A percentile compares a stretch with the other conserved stretches of the same genome.
These are phyloP conservation scores for Geotrupes spiniger DNA, from an alignment of 2,888 invertebrate genomes.

Conservation along the genomic window DNA sequence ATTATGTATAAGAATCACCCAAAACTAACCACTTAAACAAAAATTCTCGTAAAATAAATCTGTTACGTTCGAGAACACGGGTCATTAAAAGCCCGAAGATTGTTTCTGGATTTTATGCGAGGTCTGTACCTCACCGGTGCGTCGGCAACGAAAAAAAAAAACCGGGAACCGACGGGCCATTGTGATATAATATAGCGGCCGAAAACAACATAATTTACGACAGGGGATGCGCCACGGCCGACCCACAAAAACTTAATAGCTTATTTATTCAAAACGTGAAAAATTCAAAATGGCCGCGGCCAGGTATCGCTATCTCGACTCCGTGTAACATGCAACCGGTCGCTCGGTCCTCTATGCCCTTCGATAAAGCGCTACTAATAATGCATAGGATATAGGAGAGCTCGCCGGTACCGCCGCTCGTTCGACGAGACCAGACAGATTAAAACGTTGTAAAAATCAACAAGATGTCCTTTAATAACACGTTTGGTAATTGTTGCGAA, in stretches of 20 bases:
- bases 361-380: conserved; percentile 1
- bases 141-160: conserved; percentile 1
- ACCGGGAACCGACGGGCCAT: conserved; percentile 20
- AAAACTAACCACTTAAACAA: no score
- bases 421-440: neutral
- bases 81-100: neutral
- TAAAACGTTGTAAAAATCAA: conserved; percentile 5
- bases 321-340: conserved; percentile 34
- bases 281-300: conserved; percentile 52
- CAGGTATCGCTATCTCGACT: conserved; percentile 31
- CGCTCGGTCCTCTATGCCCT: conserved; percentile 10
- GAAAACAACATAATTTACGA: conserved; percentile 53
- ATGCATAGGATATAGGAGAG: neutral
- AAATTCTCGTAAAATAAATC: no score
- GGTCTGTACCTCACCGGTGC: neutral
- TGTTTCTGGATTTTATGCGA: neutral
- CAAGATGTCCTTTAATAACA: conserved; percentile 2
- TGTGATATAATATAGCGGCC: conserved; percentile 34
- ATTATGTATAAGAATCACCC: no score
- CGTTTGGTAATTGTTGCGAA: neutral
- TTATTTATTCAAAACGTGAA: conserved; percentile 54
- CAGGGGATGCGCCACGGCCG: conserved; percentile 44
- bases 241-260: conserved; percentile 53
- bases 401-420: no score
- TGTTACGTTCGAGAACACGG: neutral